Conservation (phyloP, 2,797 vertebrate genomes). For the Crenichthys baileyi region DNA sequence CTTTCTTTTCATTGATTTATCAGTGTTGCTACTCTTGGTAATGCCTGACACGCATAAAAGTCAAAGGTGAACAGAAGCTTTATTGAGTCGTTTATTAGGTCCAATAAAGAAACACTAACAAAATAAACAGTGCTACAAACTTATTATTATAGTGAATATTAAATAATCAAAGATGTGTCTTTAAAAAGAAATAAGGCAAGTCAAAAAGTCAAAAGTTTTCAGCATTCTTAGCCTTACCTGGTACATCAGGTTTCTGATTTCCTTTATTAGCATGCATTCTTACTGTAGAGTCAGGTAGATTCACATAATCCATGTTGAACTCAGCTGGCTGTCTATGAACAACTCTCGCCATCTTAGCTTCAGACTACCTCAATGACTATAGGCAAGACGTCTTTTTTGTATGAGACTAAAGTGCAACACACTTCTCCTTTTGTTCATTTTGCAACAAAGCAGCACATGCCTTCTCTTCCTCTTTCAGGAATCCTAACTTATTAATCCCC, state of each 20-base stretch:
- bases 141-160: neutral
- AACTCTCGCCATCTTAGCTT: slow-evolving; percentile 6
- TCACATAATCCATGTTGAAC: slow-evolving; percentile 13
- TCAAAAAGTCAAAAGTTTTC: neutral
- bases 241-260: neutral
- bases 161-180: neutral
- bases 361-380: neutral
- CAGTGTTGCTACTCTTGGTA: neutral
- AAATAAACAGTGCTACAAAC: neutral
- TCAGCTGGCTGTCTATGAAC: neutral
- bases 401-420: neutral
- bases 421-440: neutral
- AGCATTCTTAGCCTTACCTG: neutral
- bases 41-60: neutral
- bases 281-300: neutral
- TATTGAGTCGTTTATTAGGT: neutral
- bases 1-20: neutral
- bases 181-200: neutral
- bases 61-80: neutral
- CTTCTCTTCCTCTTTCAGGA: slow-evolving; percentile 14
- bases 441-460: neutral
- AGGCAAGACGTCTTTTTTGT: neutral
- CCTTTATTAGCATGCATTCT: neutral
- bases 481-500: neutral
- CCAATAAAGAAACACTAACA: neutral